Conservation (phyloP, 1,140 invertebrate species). For the Drosophila saltans region DNA sequence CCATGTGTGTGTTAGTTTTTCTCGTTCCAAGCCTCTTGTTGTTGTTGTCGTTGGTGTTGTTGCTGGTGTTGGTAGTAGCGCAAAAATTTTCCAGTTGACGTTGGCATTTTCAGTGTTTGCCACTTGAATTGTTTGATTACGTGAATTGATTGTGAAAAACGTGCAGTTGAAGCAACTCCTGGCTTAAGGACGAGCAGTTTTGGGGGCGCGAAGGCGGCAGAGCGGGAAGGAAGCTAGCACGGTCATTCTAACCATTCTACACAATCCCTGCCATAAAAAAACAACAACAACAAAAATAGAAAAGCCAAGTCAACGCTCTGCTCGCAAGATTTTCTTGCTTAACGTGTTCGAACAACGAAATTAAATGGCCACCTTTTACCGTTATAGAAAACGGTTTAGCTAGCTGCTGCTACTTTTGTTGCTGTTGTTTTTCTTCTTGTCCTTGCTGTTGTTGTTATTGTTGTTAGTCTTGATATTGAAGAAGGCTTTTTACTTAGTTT, state of each 20-base stretch:
- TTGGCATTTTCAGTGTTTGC: conserved; percentile 82
- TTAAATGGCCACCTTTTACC: conserved; percentile 67
- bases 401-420: conserved; percentile 4
- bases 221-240: background rate
- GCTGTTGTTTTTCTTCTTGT: conserved; percentile 28
- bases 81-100: conserved; percentile 80
- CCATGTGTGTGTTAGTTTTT: conserved; percentile 11
- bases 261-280: conserved; percentile 43
- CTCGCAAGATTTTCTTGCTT: conserved; percentile 34
- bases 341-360: conserved; percentile 66
- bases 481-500: conserved; percentile 74
- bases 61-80: conserved; percentile 57
- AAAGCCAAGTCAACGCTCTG: conserved; percentile 46
- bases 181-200: conserved; percentile 36
- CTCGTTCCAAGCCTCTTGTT: conserved; percentile 7
- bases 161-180: conserved; percentile 69
- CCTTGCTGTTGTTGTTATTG: conserved; percentile 13
- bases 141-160: conserved; percentile 82
- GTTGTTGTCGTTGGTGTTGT: conserved; percentile 24
- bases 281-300: conserved; percentile 15
- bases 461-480: conserved; percentile 48
- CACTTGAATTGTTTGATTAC: conserved; percentile 82
- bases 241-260: conserved; percentile 34
- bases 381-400: conserved; percentile 34
- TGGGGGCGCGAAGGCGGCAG: conserved; percentile 7